A percentile compares a stretch with the other conserved stretches of the same genome.
Evolutionary conservation across 2,888 invertebrate species (phyloP).

Genomic region (Epinotia nisella): DNA sequence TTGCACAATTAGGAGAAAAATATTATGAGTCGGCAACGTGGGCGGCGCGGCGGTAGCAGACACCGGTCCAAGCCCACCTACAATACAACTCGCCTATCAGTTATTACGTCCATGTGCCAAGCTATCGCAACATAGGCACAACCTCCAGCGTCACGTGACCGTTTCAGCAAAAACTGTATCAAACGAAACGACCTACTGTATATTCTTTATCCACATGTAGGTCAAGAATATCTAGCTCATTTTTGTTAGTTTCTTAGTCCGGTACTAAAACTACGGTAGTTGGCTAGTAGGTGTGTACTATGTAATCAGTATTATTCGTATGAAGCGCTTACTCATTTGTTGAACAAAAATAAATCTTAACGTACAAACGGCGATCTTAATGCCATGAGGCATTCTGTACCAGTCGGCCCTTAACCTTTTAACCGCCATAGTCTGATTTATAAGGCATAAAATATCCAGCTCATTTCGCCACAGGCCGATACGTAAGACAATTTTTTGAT

Average conservation of each 20-base stretch:
- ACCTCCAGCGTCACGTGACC: conserved; percentile 11
- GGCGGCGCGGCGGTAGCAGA: background rate
- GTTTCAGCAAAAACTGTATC: conserved; percentile 38
- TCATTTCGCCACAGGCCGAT: no score
- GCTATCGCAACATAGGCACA: background rate
- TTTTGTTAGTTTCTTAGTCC: conserved; percentile 40
- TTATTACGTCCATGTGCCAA: conserved; percentile 4
- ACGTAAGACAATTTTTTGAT: no score
- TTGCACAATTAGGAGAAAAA: conserved; percentile 38
- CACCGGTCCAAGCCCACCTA: background rate
- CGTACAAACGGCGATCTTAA: no score
- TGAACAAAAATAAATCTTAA: no score
- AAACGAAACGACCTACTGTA: conserved; percentile 44
- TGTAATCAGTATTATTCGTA: background rate
- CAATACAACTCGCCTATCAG: background rate
- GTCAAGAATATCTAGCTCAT: conserved; percentile 73
- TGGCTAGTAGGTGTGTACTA: background rate
- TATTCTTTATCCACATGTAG: conserved; percentile 66
- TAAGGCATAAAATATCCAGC: no score
- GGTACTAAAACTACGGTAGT: conserved; percentile 9
- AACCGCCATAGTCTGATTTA: no score
- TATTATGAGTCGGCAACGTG: conserved; percentile 28
- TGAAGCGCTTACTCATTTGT: no score
- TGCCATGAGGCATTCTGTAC: no score
- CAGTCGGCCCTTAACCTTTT: no score